A percentile compares a stretch with the other conserved stretches of the same genome.
Conservation (phyloP, 2,888 invertebrate genomes). For the Altica lythri region DNA sequence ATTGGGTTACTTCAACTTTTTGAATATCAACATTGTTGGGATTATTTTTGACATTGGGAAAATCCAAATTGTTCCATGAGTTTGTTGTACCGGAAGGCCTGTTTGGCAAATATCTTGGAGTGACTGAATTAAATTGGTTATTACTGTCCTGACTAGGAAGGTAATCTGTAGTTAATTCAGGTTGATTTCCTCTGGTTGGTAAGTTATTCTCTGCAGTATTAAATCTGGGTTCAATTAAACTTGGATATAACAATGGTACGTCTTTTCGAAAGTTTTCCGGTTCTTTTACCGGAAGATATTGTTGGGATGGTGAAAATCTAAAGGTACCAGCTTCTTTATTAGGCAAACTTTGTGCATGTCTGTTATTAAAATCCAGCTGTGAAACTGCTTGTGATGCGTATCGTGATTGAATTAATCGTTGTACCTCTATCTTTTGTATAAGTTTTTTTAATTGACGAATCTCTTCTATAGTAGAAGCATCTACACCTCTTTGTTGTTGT, state of each 20-base stretch:
- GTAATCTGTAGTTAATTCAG: constrained; percentile 1
- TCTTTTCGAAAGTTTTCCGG: constrained; percentile 26
- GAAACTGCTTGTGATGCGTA: constrained; percentile 9
- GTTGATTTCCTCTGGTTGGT: not conserved
- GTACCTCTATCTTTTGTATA: constrained; percentile 13
- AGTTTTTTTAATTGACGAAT: constrained; percentile 14
- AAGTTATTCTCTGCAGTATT: not conserved
- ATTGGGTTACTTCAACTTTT: constrained; percentile 28
- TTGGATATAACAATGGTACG: not conserved
- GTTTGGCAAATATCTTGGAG: not conserved
- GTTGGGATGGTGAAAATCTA: constrained; percentile 25
- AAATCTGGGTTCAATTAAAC: too few relatives aligned
- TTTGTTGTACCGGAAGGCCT: not conserved
- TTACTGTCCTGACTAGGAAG: too few relatives aligned
- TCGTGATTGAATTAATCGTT: not conserved
- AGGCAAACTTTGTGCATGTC: constrained; percentile 30
- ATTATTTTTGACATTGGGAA: constrained; percentile 13
- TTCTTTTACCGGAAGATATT: constrained; percentile 33
- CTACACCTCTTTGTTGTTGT: not conserved
- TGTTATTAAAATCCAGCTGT: too few relatives aligned
- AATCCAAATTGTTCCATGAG: constrained; percentile 20
- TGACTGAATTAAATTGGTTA: not conserved
- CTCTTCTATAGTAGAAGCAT: constrained; percentile 17
- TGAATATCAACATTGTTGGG: constrained; percentile 29
- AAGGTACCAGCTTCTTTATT: constrained; percentile 23